phyloP scores from a whole-genome alignment of 1,140 invertebrate genomes.

The Lepidurus apus region DNA sequence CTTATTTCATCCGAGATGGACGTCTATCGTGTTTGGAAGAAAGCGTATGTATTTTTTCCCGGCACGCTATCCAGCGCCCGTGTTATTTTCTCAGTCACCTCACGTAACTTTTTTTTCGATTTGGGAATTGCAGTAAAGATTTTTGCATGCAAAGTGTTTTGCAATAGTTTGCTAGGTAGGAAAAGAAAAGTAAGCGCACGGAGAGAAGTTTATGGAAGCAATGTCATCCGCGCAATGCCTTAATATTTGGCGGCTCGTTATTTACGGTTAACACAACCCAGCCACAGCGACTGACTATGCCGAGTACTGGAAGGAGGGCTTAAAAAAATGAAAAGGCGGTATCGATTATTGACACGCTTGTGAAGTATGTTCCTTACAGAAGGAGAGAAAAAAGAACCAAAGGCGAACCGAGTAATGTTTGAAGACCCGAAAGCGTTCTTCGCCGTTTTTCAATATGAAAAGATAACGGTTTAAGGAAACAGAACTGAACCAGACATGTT shows the following conservation, averaged over 20 bases:
- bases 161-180: not conserved
- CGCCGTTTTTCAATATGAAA: too few relatives aligned
- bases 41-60: not conserved
- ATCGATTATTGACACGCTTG: conserved; percentile 1
- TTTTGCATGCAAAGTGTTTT: conserved; percentile 6
- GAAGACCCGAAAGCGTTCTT: not conserved
- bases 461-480: too few relatives aligned
- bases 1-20: not conserved
- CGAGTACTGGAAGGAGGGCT: not conserved
- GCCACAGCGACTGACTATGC: not conserved
- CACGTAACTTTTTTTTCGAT: not conserved
- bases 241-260: not conserved
- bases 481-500: too few relatives aligned
- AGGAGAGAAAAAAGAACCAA: not conserved
- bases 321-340: not conserved
- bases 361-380: not conserved
- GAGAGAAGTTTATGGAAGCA: not conserved
- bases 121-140: not conserved
- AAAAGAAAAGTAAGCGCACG: not conserved
- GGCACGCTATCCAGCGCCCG: not conserved
- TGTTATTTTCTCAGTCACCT: not conserved
- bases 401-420: not conserved
- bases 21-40: not conserved
- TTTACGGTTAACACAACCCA: not conserved
- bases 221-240: not conserved